Percentiles rank a stretch among this genome's conserved stretches.
Conservation (phyloP, 2,888 invertebrate genomes). For the Heterodera filipjevi region DNA sequence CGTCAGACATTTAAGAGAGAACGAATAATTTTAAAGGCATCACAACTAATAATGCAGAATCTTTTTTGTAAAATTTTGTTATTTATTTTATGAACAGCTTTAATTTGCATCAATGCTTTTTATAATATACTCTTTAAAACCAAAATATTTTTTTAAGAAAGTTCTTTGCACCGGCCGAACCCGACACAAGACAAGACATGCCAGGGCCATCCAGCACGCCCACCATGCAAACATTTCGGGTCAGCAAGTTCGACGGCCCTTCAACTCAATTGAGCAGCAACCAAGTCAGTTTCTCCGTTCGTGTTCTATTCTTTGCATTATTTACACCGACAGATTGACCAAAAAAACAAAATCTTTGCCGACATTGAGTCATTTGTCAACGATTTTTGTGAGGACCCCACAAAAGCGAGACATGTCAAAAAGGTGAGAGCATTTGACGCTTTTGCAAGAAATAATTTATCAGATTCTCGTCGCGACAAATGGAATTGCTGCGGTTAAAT, state of each 20-base stretch:
- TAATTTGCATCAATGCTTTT: too few species aligned
- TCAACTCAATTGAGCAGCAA: slow-evolving; percentile 34
- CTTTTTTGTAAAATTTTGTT: too few species aligned
- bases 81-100: too few species aligned
- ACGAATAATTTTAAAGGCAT: too few species aligned
- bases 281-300: slow-evolving; percentile 13
- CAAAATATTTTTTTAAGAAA: background rate
- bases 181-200: slow-evolving; percentile 11
- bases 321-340: slow-evolving; percentile 32
- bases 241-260: slow-evolving; percentile 38
- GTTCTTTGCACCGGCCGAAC: background rate
- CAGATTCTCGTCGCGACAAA: slow-evolving; percentile 64
- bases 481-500: slow-evolving; percentile 64
- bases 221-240: slow-evolving; percentile 41
- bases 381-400: slow-evolving; percentile 43
- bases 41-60: too few species aligned
- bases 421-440: slow-evolving; percentile 43
- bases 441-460: background rate
- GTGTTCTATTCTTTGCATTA: background rate
- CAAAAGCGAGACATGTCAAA: slow-evolving; percentile 52
- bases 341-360: slow-evolving; percentile 43
- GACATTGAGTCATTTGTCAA: slow-evolving; percentile 54
- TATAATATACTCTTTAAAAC: background rate
- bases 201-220: slow-evolving; percentile 23
- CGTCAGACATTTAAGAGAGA: too few species aligned